These are phyloP conservation scores for Conger conger DNA, from an alignment of 2,113 vertebrate genomes.

Conservation along the genomic window DNA sequence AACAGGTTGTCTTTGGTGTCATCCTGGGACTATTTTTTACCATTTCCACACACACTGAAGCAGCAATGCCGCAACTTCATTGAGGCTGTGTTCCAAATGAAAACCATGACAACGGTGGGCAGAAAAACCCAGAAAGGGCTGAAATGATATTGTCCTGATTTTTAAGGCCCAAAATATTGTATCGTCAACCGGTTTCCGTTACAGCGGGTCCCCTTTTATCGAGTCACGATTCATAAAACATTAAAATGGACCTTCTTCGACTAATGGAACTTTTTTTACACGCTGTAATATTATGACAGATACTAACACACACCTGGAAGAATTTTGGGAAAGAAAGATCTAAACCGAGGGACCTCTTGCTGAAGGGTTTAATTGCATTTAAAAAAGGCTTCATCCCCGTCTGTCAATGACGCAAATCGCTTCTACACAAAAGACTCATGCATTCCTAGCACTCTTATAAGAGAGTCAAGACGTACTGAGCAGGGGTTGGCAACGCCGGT, in stretches of 20 bases:
- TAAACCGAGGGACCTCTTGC: neutral
- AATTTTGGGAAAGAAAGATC: neutral
- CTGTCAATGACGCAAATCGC: neutral
- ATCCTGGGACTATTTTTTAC: neutral
- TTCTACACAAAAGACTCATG: neutral
- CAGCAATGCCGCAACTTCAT: neutral
- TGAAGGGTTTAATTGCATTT: neutral
- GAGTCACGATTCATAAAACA: slow-evolving; percentile 39
- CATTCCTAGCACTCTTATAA: neutral
- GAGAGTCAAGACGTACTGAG: no score
- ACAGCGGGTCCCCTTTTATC: slow-evolving; percentile 34
- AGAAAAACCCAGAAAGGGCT: no score
- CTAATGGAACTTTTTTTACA: slow-evolving; percentile 35
- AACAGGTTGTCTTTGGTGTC: neutral
- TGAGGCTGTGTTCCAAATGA: no score
- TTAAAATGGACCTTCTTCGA: slow-evolving; percentile 34
- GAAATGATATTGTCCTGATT: no score
- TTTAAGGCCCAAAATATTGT: neutral
- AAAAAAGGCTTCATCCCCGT: neutral
- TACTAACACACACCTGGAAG: slow-evolving; percentile 23
- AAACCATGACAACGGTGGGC: no score
- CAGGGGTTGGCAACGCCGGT: neutral
- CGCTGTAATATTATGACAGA: slow-evolving; percentile 31
- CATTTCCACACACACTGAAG: neutral
- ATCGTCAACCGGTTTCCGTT: slow-evolving; percentile 26